phyloP scores from a whole-genome alignment of 2,888 invertebrate genomes.

The Vesta saturnalis region DNA sequence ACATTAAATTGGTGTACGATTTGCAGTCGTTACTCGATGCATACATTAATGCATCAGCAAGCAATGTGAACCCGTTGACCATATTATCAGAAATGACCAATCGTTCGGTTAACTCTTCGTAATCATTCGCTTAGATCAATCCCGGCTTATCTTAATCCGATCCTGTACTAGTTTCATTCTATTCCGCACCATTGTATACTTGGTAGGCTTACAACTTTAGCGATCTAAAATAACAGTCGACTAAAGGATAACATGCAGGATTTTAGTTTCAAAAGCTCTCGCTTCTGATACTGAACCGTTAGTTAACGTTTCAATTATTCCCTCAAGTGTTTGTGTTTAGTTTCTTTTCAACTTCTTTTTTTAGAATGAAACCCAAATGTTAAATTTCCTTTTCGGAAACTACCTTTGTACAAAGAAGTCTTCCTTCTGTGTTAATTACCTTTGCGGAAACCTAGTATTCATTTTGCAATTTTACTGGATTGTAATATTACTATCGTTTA shows the following conservation, averaged over 20 bases:
- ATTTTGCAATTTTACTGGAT: no score
- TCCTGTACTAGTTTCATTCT: slow-evolving; percentile 42
- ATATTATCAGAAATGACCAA: slow-evolving; percentile 47
- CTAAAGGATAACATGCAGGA: slow-evolving; percentile 46
- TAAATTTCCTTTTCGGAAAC: slow-evolving; percentile 28
- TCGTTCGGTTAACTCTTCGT: slow-evolving; percentile 46
- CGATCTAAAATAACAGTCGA: slow-evolving; percentile 43
- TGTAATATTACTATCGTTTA: no score
- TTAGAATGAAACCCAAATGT: slow-evolving; percentile 11
- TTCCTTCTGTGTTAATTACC: slow-evolving; percentile 22
- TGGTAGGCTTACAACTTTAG: slow-evolving; percentile 45
- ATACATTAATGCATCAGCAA: slow-evolving; percentile 28
- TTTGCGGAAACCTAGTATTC: slow-evolving; percentile 13
- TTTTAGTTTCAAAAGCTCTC: slow-evolving; percentile 45
- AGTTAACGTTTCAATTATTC: slow-evolving; percentile 51
- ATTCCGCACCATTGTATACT: slow-evolving; percentile 45
- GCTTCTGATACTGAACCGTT: slow-evolving; percentile 41
- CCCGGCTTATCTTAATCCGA: slow-evolving; percentile 47
- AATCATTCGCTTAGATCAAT: slow-evolving; percentile 47
- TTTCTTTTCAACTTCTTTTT: slow-evolving; percentile 27
- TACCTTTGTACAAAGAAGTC: slow-evolving; percentile 32
- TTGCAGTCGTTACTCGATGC: slow-evolving; percentile 24
- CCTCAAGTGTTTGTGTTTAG: slow-evolving; percentile 30
- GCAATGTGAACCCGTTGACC: neutral
- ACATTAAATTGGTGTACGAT: slow-evolving; percentile 30